phyloP scores from a whole-genome alignment of 2,888 invertebrate species.

The Crossocerus cetratus region DNA sequence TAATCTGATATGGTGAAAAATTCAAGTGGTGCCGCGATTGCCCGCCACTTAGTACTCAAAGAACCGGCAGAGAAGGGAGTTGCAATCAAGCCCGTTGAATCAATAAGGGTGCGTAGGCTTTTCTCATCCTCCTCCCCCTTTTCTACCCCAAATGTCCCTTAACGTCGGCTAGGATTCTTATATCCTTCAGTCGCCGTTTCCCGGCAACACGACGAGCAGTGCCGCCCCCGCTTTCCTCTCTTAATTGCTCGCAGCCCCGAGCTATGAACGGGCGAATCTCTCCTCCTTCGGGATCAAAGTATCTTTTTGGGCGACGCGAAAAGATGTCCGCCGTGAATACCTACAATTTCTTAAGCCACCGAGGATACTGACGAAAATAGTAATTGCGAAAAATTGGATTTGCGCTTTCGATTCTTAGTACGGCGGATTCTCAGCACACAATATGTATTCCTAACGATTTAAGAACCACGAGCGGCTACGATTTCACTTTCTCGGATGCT shows the following conservation, averaged over 20 bases:
- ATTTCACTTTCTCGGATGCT: constrained; percentile 25
- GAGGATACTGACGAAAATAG: too few species aligned
- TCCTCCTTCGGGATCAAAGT: constrained; percentile 16
- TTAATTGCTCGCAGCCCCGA: constrained; percentile 66
- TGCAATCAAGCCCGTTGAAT: constrained; percentile 66
- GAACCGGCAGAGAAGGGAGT: constrained; percentile 56
- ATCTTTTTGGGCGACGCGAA: not conserved
- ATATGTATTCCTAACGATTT: too few species aligned
- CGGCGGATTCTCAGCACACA: too few species aligned
- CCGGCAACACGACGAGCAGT: constrained; percentile 67
- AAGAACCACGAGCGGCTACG: too few species aligned
- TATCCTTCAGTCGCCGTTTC: constrained; percentile 65
- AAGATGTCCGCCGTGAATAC: too few species aligned
- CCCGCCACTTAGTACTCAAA: constrained; percentile 61
- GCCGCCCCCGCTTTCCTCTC: constrained; percentile 64
- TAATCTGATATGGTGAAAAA: constrained; percentile 35
- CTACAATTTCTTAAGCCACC: too few species aligned
- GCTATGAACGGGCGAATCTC: constrained; percentile 43
- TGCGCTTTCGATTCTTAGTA: too few species aligned
- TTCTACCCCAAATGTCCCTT: constrained; percentile 55
- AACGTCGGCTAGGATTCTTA: constrained; percentile 57
- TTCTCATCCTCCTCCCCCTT: constrained; percentile 37
- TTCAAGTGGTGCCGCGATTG: constrained; percentile 46
- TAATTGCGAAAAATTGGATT: too few species aligned
- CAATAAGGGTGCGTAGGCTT: constrained; percentile 65